Evolutionary conservation across 2,888 invertebrate genomes (phyloP), one percentile per base, ranked within the genome.

Genomic region (Yponomeuta plumbellus): DNA sequence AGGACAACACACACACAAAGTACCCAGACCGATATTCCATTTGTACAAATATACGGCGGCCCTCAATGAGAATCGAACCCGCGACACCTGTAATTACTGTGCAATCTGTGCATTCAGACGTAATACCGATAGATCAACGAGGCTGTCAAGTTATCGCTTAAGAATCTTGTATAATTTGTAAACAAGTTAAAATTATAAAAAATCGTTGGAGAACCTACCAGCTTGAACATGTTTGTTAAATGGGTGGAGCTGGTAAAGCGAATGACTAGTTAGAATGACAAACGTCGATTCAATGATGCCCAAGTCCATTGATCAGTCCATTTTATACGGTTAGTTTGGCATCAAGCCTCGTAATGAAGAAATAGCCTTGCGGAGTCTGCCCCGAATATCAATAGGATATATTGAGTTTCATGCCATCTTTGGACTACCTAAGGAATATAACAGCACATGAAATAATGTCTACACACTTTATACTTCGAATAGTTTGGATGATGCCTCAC

Each of bases 161-260:
- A 26, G 5, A 4, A 26, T 4, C 5, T 26, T 4, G 2, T 26
- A 5, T 26, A 26, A 26, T 26, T 26, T 26, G 26, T 26, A 26
- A 26, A 26, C 26, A 5, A 34, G 8, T 8, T 10, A 1, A 8
- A 34, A 5, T 5, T 34, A 34, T 34, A 34, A 1, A 34, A 34
- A 34, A 5, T 34, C 1, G 34, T 34, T 3, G 34, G 8, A 34
- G 34, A 1, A 84, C 90, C 90, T 69, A 91, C 91, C 78, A 88
- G 80, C 75, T 91, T 91, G 78, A 83, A 86, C 89, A 89, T 90
- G 75, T 76, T 85, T 77, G 69, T 65, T 59, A 39, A 17, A 21
- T n/a, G 20, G 17, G 26, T 65, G 23, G 23, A 4, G 44, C 21
- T 64, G 44, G 11, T 64, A 40, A 44, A 20, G 11, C 20, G 26